Evolutionary conservation across 2,113 vertebrate genomes (phyloP).

Genomic region (Cheirogaleus medius): DNA sequence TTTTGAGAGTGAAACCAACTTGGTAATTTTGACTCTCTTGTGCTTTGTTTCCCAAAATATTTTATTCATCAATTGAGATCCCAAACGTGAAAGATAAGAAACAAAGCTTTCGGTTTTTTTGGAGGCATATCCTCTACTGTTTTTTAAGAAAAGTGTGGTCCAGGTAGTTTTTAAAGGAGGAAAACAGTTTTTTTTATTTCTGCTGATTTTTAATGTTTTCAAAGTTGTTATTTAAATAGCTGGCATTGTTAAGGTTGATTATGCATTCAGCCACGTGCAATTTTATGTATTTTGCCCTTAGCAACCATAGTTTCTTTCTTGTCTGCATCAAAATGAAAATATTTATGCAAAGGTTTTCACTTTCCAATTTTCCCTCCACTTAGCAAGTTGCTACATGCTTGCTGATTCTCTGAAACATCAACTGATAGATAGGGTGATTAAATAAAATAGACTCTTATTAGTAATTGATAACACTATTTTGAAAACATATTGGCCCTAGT

Average conservation of each 20-base stretch:
- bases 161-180: constrained; percentile 67
- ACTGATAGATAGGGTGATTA: constrained; percentile 22
- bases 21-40: constrained; percentile 66
- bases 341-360: constrained; percentile 44
- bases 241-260: constrained; percentile 59
- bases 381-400: constrained; percentile 28
- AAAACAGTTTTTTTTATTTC: constrained; percentile 33
- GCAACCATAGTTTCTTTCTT: constrained; percentile 60
- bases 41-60: constrained; percentile 69
- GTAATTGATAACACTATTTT: constrained; percentile 49
- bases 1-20: constrained; percentile 61
- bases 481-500: background rate
- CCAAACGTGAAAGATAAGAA: constrained; percentile 50
- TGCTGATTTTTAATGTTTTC: constrained; percentile 64
- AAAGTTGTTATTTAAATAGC: constrained; percentile 72
- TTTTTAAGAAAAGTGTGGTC: constrained; percentile 62
- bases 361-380: constrained; percentile 7
- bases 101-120: constrained; percentile 60
- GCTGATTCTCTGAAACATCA: background rate
- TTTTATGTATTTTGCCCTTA: constrained; percentile 65
- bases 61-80: constrained; percentile 61
- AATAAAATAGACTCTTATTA: constrained; percentile 35
- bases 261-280: constrained; percentile 51
- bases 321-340: constrained; percentile 60
- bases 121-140: constrained; percentile 8